Conservation (phyloP, 2,888 invertebrate genomes). For the Gibbula magus region DNA sequence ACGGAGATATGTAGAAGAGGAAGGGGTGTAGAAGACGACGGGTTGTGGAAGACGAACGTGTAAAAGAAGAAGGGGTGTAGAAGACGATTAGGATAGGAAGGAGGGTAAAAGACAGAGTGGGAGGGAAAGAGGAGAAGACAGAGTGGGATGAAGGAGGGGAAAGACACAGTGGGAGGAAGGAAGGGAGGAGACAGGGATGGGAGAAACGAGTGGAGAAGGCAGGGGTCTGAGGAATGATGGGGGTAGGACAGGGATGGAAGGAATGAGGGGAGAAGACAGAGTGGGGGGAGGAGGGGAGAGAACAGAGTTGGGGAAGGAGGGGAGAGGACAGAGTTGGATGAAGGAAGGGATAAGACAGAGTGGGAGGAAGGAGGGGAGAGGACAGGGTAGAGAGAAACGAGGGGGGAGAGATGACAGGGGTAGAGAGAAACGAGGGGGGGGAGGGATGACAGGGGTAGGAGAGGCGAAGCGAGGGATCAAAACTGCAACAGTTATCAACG, state of each 20-base stretch:
- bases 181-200: background rate
- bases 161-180: slow-evolving; percentile 1
- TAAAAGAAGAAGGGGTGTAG: background rate
- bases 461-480: background rate
- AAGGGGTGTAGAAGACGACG: too few relatives aligned
- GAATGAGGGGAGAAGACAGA: background rate
- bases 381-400: too few relatives aligned
- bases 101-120: background rate
- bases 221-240: background rate
- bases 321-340: too few relatives aligned
- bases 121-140: background rate
- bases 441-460: too few relatives aligned
- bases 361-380: too few relatives aligned
- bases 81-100: background rate
- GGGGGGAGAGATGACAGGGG: too few relatives aligned
- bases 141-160: background rate
- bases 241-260: background rate
- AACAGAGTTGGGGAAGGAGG: too few relatives aligned
- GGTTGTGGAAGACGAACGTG: too few relatives aligned
- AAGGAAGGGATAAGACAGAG: too few relatives aligned
- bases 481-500: too few relatives aligned
- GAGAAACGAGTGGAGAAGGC: background rate
- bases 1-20: too few relatives aligned
- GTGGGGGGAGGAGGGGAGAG: background rate
- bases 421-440: too few relatives aligned